Base-by-base conservation (phyloP, 2,888 invertebrate species). In the Bellardia bayeri region DNA sequence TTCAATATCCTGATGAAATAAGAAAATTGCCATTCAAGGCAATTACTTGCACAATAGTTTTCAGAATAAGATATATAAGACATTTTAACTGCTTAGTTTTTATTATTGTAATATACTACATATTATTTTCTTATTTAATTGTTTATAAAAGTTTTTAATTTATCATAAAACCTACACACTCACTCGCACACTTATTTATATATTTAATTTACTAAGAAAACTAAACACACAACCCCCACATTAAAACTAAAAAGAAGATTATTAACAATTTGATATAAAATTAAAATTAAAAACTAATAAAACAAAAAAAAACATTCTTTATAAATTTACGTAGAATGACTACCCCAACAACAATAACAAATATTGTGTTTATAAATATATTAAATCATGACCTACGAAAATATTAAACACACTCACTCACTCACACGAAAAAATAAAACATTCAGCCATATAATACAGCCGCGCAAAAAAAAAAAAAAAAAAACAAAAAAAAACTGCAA, bases 341-440 rank as follows among this genome's bases (percentile, higher is more conserved):
- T 80, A 85, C 85, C 75, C 63, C 85, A 80, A 80, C 80, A 83
- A 71, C 13, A 71, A 51, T 37, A 75, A 63, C 11, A 58, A 69
- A 30, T 58, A 58, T 45, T 49, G 7, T 49, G 49, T 49, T 56
- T 56, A 56, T 61, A 63, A 37, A 37, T 33, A 75, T 63, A 85
- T 80, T 61, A 85, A 85, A 85, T 85, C 85, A 85, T 85, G 85
- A 85, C 85, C 85, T 85, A 85, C 85, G 85, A 85, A 85, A 80
- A 83, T 76, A 71, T 42, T 64, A 81, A 71, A 83, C 51, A 58
- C 45, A 45, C 45, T 11, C 45, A 45, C 45, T 11, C 45, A 45
- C 45, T 5, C n/a, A 5, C 3, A 23, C 9, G 7, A 6, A 72
- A 64, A 72, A 71, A 54, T 71, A 4, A 71, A 71, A 54, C 71